Evolutionary conservation across 2,797 vertebrate species (phyloP), one percentile per base, ranked within the genome.

Genomic region (Lepus townsendii): DNA sequence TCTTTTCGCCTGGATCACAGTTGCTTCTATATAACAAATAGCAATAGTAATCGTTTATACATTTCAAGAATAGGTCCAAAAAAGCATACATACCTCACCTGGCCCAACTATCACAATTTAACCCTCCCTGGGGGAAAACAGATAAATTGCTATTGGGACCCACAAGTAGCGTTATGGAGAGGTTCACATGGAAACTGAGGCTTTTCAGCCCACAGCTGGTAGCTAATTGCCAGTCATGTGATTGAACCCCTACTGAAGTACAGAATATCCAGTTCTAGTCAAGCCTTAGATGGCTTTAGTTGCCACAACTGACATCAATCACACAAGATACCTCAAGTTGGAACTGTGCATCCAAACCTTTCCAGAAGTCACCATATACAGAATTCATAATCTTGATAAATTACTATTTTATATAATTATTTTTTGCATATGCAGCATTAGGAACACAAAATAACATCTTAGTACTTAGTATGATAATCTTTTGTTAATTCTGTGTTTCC

Each of bases 401-500:
- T 11, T 42, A n/a, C 2, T 47, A 3, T 50, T 32, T 50, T 22
- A 26, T 30, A 20, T 3, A 54, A 89, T 17, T 78, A 95, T 83
- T 17, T 79, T 19, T 88, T 13, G 17, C 8, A 10, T 54, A 54
- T 75, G 47, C 10, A 35, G 2, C 6, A 76, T 26, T 65, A 38
- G 5, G 16, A 38, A 30, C 47, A 4, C 27, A 85, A 22, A 90
- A 35, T 17, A 72, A 71, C 14, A 66, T 50, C 0, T 63, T 73
- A 72, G 42, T 1, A 32, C 16, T 68, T 42, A 90, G 0, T 26
- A 27, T 27, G 32, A 71, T 2, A 86, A 0, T 52, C 26, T 52
- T 93, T 88, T 95, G 19, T 38, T 83, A 75, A 91, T 14, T 17
- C 0, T 30, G 30, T 78, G 54, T n/a, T 72, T 93, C 4, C 66